A percentile compares a stretch with the other conserved stretches of the same genome.
phyloP scores from a whole-genome alignment of 2,113 vertebrate genomes.

The Spizaetus ornatus region DNA sequence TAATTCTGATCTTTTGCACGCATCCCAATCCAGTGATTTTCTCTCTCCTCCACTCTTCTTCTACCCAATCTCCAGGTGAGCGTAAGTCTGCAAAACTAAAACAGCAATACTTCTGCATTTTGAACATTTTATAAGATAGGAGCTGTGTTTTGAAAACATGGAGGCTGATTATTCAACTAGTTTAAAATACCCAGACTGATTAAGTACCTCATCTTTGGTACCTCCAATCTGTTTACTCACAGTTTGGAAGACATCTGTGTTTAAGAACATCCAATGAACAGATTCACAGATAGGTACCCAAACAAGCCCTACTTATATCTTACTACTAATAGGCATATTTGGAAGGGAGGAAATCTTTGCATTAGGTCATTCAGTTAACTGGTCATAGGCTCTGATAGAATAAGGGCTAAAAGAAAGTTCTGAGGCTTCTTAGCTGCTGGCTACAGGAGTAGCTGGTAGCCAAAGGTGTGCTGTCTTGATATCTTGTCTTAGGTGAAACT shows the following conservation, averaged over 20 bases:
- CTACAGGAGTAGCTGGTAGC: not conserved
- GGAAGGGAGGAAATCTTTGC: not conserved
- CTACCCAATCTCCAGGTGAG: not conserved
- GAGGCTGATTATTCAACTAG: not conserved
- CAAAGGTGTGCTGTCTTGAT: not conserved
- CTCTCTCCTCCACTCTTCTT: not conserved
- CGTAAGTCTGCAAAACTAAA: not conserved
- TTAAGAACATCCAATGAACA: not conserved
- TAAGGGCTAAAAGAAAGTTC: not conserved
- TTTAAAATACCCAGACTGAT: not conserved
- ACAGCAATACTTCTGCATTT: not conserved
- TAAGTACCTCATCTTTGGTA: not conserved
- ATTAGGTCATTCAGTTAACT: not conserved
- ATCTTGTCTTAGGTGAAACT: rapidly evolving
- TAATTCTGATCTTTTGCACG: not conserved
- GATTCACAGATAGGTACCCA: not conserved
- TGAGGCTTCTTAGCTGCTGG: not conserved
- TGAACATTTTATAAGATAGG: not conserved
- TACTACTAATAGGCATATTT: not conserved
- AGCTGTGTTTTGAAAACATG: not conserved
- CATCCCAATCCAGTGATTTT: not conserved
- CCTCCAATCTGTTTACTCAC: not conserved
- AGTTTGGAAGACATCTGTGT: not conserved
- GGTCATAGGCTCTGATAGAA: not conserved
- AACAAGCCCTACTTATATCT: not conserved